These are phyloP conservation scores for Boloria selene DNA, from an alignment of 2,888 invertebrate genomes.

Conservation along the genomic window DNA sequence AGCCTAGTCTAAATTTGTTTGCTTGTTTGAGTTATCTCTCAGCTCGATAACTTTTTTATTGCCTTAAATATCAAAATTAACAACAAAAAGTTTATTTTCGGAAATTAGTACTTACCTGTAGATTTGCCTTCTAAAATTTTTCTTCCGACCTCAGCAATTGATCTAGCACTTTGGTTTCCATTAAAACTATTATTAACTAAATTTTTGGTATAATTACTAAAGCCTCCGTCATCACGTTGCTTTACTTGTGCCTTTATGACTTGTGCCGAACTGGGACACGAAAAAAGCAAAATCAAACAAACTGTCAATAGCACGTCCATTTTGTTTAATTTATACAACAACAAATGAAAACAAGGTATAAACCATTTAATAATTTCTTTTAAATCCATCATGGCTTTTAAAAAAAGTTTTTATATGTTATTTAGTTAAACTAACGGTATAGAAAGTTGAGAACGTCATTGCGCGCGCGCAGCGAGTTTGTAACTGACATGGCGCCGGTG, in stretches of 20 bases:
- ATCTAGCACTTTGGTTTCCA: slow-evolving; percentile 29
- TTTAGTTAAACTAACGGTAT: slow-evolving; percentile 16
- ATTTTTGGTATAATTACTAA: slow-evolving; percentile 52
- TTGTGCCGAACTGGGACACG: slow-evolving; percentile 53
- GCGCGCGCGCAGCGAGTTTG: slow-evolving; percentile 51
- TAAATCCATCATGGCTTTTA: slow-evolving; percentile 65
- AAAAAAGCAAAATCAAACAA: slow-evolving; percentile 66
- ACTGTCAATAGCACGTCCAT: slow-evolving; percentile 52
- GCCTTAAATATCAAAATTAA: too few species aligned
- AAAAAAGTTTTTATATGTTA: slow-evolving; percentile 25
- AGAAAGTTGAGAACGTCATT: slow-evolving; percentile 48
- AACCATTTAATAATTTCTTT: slow-evolving; percentile 79
- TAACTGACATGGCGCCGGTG: slow-evolving; percentile 55
- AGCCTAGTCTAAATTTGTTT: too few species aligned
- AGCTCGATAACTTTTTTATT: too few species aligned
- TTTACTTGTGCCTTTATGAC: slow-evolving; percentile 52
- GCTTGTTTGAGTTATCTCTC: too few species aligned
- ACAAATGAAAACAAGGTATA: slow-evolving; percentile 72
- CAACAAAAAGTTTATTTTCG: background rate
- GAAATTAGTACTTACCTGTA: slow-evolving; percentile 32
- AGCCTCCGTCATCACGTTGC: slow-evolving; percentile 48
- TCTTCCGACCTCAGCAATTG: background rate
- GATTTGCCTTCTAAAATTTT: slow-evolving; percentile 20
- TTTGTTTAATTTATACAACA: slow-evolving; percentile 54
- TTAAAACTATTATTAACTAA: slow-evolving; percentile 44